phyloP scores from a whole-genome alignment of 2,113 vertebrate genomes.

The Suncus etruscus region DNA sequence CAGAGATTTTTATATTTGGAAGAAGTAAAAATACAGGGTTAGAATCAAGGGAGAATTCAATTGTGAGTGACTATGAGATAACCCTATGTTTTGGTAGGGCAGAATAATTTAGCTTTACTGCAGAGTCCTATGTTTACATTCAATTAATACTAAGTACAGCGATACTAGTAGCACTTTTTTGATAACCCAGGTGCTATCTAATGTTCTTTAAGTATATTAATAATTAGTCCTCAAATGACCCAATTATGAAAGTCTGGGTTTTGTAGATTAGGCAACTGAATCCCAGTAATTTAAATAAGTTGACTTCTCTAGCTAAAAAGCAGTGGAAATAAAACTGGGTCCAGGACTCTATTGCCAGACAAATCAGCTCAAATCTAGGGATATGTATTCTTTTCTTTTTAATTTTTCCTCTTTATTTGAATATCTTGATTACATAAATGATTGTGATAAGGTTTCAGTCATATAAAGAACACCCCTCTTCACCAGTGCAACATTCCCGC shows the following conservation, averaged over 20 bases:
- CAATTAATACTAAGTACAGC: not conserved
- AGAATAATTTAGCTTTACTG: not conserved
- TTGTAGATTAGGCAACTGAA: not conserved
- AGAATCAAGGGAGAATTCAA: not conserved
- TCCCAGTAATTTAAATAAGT: conserved; percentile 1
- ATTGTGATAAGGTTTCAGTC: no score
- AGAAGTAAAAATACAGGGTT: conserved; percentile 27
- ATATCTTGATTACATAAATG: no score
- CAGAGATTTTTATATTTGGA: conserved; percentile 49
- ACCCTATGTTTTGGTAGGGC: not conserved
- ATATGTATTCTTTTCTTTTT: not conserved
- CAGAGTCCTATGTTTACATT: not conserved
- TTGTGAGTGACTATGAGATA: conserved; percentile 20
- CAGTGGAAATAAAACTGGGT: not conserved
- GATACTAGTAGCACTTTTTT: not conserved
- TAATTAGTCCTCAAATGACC: not conserved
- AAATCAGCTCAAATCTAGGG: not conserved
- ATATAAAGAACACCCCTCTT: no score
- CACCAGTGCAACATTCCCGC: no score
- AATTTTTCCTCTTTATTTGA: no score
- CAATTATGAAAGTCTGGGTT: not conserved
- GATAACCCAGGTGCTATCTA: not conserved
- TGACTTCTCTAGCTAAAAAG: not conserved
- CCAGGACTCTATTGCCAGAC: not conserved
- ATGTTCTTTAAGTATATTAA: not conserved